Base-by-base conservation (phyloP, 2,113 vertebrate species). In the Gambusia holbrooki region DNA sequence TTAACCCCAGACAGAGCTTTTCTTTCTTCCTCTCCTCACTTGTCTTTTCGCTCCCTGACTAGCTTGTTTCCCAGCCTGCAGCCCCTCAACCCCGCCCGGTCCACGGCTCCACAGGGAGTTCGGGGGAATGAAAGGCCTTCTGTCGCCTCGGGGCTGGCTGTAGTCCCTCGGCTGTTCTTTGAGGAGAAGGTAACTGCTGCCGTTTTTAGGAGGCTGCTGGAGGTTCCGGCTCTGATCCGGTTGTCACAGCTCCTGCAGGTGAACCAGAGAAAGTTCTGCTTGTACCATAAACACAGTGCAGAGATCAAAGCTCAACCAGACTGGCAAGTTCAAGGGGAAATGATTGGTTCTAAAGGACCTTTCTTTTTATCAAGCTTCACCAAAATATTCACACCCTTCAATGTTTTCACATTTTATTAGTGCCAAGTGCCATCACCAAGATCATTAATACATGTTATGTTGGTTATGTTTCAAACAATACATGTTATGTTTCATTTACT, bases 51-150 rank as follows among this genome's bases (percentile, higher is more conserved):
- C 40, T 78, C 66, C 54, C 30, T 69, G 66, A 75, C 79, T 79
- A 70, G 77, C 83, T 79, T 51, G 22, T 69, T 68, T 51, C 82
- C 68, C 79, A 33, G 74, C 67, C 62, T 70, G 10, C 77, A 27
- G 54, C 65, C 73, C 74, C 51, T 29, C 17, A 3, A 67, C 27
- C 33, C 68, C 70, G 70, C 62, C 29, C 17, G 1, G 66, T 27
- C 45, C 62, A 84, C 48, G 62, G 68, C 83, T 91, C 87, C 85
- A 42, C 73, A 37, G 87, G 88, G 91, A 92, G 85, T 69, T 40
- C 29, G 71, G 62, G 61, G 79, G 82, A 87, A 84, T 80, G 79
- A 90, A 90, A 90, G 92, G 88, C 90, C 85, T 91, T 89, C 86
- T 92, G 89, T 90, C 66, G 77, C 88, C 83, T 28, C 61, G 75